Evolutionary conservation across 2,113 vertebrate species (phyloP).

Genomic region (Hystrix brachyura): DNA sequence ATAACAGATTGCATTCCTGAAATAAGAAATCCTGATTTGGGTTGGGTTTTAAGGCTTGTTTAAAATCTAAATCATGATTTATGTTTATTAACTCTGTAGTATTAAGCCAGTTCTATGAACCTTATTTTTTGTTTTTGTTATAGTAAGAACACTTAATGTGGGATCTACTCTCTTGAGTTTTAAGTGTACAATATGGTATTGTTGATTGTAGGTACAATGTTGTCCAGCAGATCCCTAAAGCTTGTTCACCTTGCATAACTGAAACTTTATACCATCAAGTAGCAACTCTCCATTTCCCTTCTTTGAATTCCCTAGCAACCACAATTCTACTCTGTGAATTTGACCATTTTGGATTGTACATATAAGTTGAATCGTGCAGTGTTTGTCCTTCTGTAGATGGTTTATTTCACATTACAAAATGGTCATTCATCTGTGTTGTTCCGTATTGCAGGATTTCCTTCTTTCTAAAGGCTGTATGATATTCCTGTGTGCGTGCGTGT

Average conservation of each 20-base stretch:
- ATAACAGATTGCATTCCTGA: conserved; percentile 3
- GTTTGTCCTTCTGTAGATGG: not conserved
- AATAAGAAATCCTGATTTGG: not conserved
- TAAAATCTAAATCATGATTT: conserved; percentile 23
- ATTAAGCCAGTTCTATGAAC: not conserved
- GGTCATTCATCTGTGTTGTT: not conserved
- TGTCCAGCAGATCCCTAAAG: not conserved
- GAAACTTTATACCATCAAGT: not conserved
- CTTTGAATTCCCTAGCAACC: not conserved
- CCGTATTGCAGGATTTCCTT: not conserved
- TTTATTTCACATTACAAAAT: not conserved
- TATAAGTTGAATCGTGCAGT: not conserved
- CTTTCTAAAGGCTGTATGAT: not conserved
- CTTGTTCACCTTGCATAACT: not conserved
- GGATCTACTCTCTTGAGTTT: not conserved
- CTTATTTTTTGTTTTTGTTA: not conserved
- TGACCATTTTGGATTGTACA: not conserved
- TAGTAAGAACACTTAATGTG: not conserved
- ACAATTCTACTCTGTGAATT: not conserved
- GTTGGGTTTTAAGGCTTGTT: not conserved
- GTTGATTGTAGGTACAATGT: not conserved
- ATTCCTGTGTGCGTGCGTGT: not conserved
- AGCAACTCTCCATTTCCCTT: not conserved
- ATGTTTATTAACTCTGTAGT: not conserved
- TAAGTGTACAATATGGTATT: not conserved